Conservation (phyloP, 2,888 invertebrate genomes). For the Andrena fulva region DNA sequence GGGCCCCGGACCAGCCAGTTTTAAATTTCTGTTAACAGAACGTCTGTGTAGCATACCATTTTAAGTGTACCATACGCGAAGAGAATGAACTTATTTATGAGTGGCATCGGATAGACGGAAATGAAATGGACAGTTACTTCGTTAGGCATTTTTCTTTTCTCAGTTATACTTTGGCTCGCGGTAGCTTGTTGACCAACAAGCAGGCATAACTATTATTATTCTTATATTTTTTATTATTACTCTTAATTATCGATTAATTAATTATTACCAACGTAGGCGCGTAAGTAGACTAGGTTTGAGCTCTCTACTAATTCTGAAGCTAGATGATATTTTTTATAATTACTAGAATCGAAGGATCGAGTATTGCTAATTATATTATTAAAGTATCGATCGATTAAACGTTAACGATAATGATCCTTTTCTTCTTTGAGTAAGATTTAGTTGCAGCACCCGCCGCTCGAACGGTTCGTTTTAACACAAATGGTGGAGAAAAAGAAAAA, state of each 20-base stretch:
- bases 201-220: constrained; percentile 58
- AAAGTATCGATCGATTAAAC: constrained; percentile 73
- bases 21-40: constrained; percentile 54
- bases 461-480: constrained; percentile 74
- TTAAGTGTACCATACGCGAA: constrained; percentile 66
- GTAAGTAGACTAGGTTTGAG: constrained; percentile 78
- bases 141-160: constrained; percentile 79
- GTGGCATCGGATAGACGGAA: constrained; percentile 53
- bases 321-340: constrained; percentile 81
- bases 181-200: constrained; percentile 70
- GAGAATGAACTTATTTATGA: constrained; percentile 64
- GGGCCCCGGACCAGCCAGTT: constrained; percentile 48
- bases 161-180: constrained; percentile 71
- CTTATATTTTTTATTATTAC: constrained; percentile 62
- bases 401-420: constrained; percentile 73
- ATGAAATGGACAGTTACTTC: constrained; percentile 79
- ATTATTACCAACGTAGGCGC: constrained; percentile 69
- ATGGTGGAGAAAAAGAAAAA: constrained; percentile 65
- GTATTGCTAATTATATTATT: constrained; percentile 82
- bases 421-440: constrained; percentile 73
- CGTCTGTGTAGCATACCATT: constrained; percentile 56
- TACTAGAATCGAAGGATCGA: constrained; percentile 78
- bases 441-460: constrained; percentile 74
- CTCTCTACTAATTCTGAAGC: constrained; percentile 81
- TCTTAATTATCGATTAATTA: constrained; percentile 55